These are phyloP conservation scores for Dipodomys spectabilis DNA, from an alignment of 2,113 vertebrate species.

Conservation along the genomic window DNA sequence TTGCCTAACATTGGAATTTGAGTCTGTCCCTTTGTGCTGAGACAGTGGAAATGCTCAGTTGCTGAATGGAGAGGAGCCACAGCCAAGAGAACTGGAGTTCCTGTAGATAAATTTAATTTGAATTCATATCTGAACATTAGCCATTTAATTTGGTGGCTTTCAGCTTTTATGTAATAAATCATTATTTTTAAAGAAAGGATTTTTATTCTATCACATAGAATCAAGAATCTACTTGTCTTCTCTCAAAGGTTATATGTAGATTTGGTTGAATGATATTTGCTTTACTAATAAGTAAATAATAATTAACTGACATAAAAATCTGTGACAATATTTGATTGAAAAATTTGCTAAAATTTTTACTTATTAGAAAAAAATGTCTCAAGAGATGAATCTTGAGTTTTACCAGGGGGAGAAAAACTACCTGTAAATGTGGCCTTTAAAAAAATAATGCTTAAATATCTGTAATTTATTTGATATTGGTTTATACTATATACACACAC, in stretches of 20 bases:
- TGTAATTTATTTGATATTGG: neutral
- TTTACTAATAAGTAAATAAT: neutral
- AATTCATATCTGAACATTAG: neutral
- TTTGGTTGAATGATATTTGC: slow-evolving; percentile 11
- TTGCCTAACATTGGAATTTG: neutral
- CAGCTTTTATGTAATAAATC: neutral
- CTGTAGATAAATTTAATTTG: neutral
- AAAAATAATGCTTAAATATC: neutral
- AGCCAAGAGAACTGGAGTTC: neutral
- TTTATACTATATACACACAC: neutral
- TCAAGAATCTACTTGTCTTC: neutral
- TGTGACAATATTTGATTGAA: neutral
- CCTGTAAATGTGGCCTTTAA: neutral
- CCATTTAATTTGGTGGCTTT: neutral
- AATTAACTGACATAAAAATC: neutral
- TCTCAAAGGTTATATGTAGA: neutral
- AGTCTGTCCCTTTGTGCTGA: neutral
- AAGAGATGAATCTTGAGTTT: neutral
- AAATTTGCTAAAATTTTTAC: neutral
- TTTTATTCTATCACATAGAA: neutral
- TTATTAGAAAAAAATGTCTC: neutral
- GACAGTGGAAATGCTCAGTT: neutral
- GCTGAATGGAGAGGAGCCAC: no score
- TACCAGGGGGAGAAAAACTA: neutral
- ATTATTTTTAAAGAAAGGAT: neutral